phyloP scores from a whole-genome alignment of 2,113 vertebrate genomes.

The Thomomys bottae region DNA sequence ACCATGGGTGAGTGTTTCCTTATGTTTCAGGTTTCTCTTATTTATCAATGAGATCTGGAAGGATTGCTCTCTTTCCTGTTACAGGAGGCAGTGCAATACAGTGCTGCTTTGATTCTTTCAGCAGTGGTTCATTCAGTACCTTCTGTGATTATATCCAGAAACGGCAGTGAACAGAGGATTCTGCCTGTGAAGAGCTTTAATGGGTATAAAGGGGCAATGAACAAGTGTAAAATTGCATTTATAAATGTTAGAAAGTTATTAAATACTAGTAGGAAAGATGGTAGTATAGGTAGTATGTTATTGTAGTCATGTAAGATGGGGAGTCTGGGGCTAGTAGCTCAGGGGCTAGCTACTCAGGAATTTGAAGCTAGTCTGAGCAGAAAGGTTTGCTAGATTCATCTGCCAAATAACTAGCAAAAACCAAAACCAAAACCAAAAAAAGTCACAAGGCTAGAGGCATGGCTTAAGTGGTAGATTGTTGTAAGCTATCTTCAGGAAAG shows the following conservation, averaged over 20 bases:
- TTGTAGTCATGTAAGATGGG: background rate
- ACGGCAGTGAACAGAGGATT: constrained; percentile 33
- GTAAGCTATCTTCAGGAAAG: no score
- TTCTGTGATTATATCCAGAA: background rate
- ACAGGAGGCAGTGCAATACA: background rate
- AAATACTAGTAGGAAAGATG: background rate
- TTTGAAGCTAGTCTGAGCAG: no score
- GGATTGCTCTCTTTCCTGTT: constrained; percentile 1
- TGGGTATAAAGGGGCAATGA: background rate
- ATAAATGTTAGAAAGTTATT: constrained; percentile 28
- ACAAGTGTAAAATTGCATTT: background rate
- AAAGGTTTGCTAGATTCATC: no score
- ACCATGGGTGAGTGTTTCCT: constrained; percentile 94
- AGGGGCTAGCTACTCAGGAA: no score
- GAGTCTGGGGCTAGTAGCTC: background rate
- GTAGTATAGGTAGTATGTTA: background rate
- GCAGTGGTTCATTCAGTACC: background rate
- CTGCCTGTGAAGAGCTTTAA: background rate
- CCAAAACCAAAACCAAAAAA: no score
- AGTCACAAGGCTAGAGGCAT: no score
- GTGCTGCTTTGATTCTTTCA: constrained; percentile 18
- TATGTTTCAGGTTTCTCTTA: constrained; percentile 44
- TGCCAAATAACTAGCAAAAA: no score
- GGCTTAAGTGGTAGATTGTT: no score
- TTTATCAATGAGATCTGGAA: constrained; percentile 29